These are phyloP conservation scores for Eonycteris spelaea DNA, from an alignment of 2,113 vertebrate species.

Conservation along the genomic window DNA sequence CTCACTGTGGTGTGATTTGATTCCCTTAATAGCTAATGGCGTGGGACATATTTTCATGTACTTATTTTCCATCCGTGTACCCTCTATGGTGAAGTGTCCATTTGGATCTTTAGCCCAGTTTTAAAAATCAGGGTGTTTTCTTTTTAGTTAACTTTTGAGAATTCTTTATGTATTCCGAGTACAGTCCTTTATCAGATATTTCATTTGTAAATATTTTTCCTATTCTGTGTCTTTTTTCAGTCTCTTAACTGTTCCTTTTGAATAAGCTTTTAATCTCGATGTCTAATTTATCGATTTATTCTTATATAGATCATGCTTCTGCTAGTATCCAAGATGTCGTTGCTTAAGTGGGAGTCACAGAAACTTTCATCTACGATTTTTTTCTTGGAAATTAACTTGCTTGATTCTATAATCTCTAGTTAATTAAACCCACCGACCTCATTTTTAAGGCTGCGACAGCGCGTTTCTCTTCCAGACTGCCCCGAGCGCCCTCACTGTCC, in stretches of 20 bases:
- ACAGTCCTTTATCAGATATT: not conserved
- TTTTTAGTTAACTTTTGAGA: not conserved
- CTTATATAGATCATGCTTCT: not conserved
- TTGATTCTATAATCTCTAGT: not conserved
- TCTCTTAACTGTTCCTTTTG: not conserved
- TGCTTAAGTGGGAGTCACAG: not conserved
- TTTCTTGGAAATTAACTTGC: not conserved
- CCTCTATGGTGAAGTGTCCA: not conserved
- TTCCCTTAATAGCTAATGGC: not conserved
- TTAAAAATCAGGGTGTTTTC: not conserved
- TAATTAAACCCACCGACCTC: not conserved
- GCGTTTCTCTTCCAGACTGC: not conserved
- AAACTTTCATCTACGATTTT: not conserved
- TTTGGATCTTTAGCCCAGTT: not conserved
- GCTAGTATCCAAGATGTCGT: not conserved
- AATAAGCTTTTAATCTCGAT: slow-evolving; percentile 1
- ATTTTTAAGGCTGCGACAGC: not conserved
- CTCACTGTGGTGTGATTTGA: not conserved
- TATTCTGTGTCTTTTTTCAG: not conserved
- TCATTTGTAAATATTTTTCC: not conserved
- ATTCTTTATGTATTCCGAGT: not conserved
- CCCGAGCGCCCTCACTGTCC: not conserved
- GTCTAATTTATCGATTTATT: not conserved
- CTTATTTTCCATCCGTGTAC: not conserved
- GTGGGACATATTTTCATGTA: not conserved